phyloP scores from a whole-genome alignment of 2,888 invertebrate genomes.

The Miltochrista miniata region DNA sequence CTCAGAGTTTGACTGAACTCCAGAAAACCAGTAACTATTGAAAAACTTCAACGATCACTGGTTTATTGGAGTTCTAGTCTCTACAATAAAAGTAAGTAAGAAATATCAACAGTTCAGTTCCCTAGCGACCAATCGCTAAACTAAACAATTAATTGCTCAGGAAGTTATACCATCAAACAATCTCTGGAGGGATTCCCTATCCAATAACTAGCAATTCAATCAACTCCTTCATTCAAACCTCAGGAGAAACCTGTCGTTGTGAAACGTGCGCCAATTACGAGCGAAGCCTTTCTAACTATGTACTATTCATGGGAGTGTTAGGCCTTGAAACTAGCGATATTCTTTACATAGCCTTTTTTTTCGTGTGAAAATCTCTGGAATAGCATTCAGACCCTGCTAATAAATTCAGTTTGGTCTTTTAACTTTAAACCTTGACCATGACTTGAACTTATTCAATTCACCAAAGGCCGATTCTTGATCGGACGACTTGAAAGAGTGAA shows the following conservation, averaged over 20 bases:
- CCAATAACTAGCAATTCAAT: conserved; percentile 19
- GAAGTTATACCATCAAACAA: not conserved
- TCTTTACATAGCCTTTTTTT: no score
- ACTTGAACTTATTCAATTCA: no score
- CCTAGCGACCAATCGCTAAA: not conserved
- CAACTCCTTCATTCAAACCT: conserved; percentile 9
- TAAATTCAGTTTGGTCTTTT: no score
- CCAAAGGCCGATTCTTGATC: no score
- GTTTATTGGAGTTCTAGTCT: no score
- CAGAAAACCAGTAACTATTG: no score
- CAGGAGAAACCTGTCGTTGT: conserved; percentile 12
- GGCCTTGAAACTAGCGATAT: conserved; percentile 8
- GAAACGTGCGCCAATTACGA: conserved; percentile 20
- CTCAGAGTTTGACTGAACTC: no score
- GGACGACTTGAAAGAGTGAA: no score
- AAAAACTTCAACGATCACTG: no score
- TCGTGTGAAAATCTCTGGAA: no score
- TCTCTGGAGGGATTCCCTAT: not conserved
- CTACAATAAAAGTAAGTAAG: no score
- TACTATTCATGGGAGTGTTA: conserved; percentile 29
- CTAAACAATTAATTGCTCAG: not conserved
- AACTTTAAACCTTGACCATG: no score
- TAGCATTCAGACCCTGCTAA: not conserved
- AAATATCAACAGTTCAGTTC: not conserved
- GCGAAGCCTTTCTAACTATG: conserved; percentile 28